Evolutionary conservation across 2,113 vertebrate genomes (phyloP).

Genomic region (Heterocephalus glaber): DNA sequence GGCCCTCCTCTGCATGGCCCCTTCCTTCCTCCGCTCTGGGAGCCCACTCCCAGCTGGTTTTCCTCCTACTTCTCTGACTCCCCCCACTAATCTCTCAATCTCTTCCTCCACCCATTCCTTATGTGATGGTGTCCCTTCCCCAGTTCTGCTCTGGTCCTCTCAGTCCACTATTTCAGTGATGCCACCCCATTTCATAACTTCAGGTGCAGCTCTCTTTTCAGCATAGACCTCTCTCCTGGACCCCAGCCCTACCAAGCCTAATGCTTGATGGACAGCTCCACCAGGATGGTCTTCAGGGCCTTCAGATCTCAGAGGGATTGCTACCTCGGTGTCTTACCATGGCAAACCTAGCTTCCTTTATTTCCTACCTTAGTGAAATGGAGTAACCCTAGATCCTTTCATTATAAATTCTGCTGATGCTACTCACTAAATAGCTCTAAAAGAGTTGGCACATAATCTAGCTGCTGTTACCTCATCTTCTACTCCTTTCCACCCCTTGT

Average conservation of each 20-base stretch:
- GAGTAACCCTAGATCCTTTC: constrained; percentile 18
- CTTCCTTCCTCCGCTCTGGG: constrained; percentile 53
- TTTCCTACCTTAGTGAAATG: not conserved
- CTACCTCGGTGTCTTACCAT: not conserved
- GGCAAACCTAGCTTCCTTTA: not conserved
- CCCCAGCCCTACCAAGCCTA: not conserved
- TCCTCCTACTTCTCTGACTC: constrained; percentile 60
- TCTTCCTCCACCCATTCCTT: constrained; percentile 44
- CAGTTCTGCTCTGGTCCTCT: constrained; percentile 40
- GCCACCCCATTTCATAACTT: constrained; percentile 1
- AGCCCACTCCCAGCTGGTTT: constrained; percentile 55
- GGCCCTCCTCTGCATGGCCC: constrained; percentile 32
- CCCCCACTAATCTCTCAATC: not conserved
- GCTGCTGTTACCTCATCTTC: not conserved
- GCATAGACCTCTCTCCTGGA: not conserved
- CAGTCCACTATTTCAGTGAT: constrained; percentile 19
- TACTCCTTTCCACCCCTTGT: not conserved
- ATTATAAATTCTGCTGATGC: constrained; percentile 36
- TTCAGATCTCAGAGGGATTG: not conserved
- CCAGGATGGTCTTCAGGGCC: not conserved
- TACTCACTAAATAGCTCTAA: not conserved
- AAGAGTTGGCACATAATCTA: not conserved
- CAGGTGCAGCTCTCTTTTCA: not conserved
- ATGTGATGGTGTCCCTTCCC: not conserved
- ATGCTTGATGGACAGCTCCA: not conserved